Evolutionary conservation across 2,113 vertebrate species (phyloP).

Genomic region (Actenoides lindsayi): DNA sequence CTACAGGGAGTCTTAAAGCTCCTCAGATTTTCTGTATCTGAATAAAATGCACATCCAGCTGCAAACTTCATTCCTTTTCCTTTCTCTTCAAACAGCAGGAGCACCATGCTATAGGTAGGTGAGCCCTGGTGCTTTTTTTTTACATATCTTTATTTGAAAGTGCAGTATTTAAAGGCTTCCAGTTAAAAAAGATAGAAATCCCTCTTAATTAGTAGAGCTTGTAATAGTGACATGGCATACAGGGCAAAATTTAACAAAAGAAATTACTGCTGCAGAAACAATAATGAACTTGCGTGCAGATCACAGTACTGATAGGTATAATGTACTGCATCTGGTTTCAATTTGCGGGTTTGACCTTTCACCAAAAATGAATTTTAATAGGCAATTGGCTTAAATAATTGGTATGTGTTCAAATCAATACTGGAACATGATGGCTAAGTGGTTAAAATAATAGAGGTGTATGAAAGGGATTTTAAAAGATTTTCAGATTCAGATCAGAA

Average conservation of each 20-base stretch:
- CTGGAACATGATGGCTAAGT: conserved; percentile 8
- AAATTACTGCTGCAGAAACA: conserved; percentile 32
- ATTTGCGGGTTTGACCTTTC: conserved; percentile 57
- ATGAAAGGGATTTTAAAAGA: neutral
- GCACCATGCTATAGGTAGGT: neutral
- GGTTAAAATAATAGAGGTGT: conserved; percentile 52
- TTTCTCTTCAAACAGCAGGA: neutral
- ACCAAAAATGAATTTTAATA: conserved; percentile 64
- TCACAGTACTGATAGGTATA: conserved; percentile 41
- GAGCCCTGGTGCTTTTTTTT: neutral
- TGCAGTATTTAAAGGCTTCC: neutral
- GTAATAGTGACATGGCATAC: neutral
- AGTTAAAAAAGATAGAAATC: neutral
- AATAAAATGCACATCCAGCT: neutral
- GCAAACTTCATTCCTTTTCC: neutral
- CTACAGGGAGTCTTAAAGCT: neutral
- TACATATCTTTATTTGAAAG: neutral
- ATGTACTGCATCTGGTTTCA: conserved; percentile 54
- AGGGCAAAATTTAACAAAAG: conserved; percentile 9
- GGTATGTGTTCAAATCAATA: conserved; percentile 34
- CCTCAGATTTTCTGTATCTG: neutral
- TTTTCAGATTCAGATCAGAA: neutral
- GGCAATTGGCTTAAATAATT: conserved; percentile 65
- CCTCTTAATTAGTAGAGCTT: conserved; percentile 31
- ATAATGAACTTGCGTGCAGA: conserved; percentile 41